Conservation (phyloP, 2,113 vertebrate species). For the Brachypteracias leptosomus region DNA sequence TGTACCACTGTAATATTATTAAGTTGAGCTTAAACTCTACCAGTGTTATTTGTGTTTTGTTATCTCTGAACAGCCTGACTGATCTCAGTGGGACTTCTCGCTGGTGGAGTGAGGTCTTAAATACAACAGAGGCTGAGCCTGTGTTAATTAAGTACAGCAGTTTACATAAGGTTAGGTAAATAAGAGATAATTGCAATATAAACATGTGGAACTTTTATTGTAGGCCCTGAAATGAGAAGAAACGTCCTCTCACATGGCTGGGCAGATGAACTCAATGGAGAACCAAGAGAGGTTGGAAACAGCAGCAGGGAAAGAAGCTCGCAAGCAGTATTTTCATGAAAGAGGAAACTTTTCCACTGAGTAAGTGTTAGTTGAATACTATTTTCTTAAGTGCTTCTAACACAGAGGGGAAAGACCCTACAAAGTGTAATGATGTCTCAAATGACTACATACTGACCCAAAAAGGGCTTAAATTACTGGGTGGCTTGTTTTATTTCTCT, state of each 20-base stretch:
- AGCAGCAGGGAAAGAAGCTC: not conserved
- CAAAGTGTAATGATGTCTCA: not conserved
- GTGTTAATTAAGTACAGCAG: slow-evolving; percentile 1
- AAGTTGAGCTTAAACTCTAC: not conserved
- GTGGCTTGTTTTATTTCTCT: not conserved
- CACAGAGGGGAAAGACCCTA: not conserved
- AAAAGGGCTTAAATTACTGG: slow-evolving; percentile 13
- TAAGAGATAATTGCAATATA: not conserved
- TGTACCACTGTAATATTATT: not conserved
- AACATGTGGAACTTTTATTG: not conserved
- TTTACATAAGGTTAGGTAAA: not conserved
- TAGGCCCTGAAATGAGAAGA: not conserved
- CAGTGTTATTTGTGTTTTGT: not conserved
- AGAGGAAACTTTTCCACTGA: slow-evolving; percentile 4
- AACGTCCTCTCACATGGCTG: not conserved
- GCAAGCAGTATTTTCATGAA: not conserved
- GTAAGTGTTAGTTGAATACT: not conserved
- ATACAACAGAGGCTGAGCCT: not conserved
- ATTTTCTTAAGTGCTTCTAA: not conserved
- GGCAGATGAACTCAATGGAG: not conserved
- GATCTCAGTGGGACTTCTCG: not conserved
- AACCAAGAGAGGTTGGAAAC: not conserved
- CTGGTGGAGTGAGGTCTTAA: not conserved
- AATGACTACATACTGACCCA: not conserved
- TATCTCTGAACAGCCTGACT: not conserved